Percentiles rank a stretch among this genome's conserved stretches.
These are phyloP conservation scores for Cathartes aura DNA, from an alignment of 2,113 vertebrate species.

Conservation along the genomic window DNA sequence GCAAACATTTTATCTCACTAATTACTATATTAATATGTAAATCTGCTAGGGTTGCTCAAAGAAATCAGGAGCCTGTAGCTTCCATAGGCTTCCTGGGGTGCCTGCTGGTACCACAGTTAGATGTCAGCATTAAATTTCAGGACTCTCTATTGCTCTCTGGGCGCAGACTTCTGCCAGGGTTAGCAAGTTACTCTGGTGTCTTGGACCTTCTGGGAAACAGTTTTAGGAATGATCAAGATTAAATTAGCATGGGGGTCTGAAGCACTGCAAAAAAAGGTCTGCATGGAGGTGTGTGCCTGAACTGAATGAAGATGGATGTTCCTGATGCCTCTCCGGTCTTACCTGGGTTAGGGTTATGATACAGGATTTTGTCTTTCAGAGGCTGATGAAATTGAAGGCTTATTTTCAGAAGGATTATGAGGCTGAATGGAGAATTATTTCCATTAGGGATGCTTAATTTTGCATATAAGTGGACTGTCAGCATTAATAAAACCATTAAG, in stretches of 20 bases:
- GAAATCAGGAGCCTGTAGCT: background rate
- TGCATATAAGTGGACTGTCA: background rate
- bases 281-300: background rate
- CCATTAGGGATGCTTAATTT: background rate
- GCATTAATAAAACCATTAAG: background rate
- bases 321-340: background rate
- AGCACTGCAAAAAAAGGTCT: background rate
- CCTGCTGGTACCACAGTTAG: background rate
- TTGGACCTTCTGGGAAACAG: background rate
- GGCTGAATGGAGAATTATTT: background rate
- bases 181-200: background rate
- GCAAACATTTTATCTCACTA: background rate
- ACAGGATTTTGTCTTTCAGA: background rate
- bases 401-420: background rate
- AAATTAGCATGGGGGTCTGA: background rate
- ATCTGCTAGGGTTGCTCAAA: background rate
- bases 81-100: background rate
- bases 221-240: background rate
- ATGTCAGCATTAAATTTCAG: background rate
- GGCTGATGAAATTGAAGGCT: background rate
- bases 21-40: background rate
- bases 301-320: background rate
- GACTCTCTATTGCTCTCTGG: background rate
- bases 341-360: background rate
- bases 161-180: background rate